These are phyloP conservation scores for Australoheros facetus DNA, from an alignment of 2,797 vertebrate species.

Conservation along the genomic window DNA sequence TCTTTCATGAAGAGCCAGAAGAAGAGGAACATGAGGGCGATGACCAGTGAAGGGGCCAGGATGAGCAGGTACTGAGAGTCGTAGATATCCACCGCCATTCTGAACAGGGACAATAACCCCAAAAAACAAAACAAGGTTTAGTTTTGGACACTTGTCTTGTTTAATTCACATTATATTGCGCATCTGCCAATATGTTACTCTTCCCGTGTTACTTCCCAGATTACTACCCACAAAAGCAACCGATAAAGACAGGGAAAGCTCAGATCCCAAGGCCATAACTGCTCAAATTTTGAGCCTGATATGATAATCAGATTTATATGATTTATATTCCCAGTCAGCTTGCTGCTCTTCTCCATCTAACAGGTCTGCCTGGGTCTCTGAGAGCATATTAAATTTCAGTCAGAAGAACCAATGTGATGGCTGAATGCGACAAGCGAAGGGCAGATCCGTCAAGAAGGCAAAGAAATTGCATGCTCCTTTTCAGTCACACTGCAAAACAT, in stretches of 20 bases:
- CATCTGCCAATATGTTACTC: background rate
- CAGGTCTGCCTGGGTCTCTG: background rate
- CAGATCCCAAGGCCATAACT: background rate
- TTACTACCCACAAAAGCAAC: background rate
- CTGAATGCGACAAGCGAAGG: background rate
- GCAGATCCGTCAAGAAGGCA: background rate
- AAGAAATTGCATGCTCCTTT: background rate
- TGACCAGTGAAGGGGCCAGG: slow-evolving; percentile 93
- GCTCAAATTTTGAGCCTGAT: background rate
- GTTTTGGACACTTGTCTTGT: background rate
- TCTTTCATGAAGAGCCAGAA: slow-evolving; percentile 99
- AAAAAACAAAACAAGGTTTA: slow-evolving; percentile 4
- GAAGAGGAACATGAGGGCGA: slow-evolving; percentile 96
- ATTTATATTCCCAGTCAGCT: slow-evolving; percentile 4
- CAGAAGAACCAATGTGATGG: background rate
- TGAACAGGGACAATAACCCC: slow-evolving; percentile 43
- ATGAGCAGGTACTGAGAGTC: slow-evolving; percentile 96
- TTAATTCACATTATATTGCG: background rate
- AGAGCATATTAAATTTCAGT: slow-evolving; percentile 8
- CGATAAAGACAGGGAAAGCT: background rate
- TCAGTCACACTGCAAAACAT: background rate
- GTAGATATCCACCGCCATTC: slow-evolving; percentile 94
- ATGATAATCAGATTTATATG: background rate
- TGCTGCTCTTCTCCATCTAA: background rate
- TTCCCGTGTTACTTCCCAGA: background rate